These are phyloP conservation scores for Gastracanthus pulcherrimus DNA, from an alignment of 2,888 invertebrate species.

Conservation along the genomic window DNA sequence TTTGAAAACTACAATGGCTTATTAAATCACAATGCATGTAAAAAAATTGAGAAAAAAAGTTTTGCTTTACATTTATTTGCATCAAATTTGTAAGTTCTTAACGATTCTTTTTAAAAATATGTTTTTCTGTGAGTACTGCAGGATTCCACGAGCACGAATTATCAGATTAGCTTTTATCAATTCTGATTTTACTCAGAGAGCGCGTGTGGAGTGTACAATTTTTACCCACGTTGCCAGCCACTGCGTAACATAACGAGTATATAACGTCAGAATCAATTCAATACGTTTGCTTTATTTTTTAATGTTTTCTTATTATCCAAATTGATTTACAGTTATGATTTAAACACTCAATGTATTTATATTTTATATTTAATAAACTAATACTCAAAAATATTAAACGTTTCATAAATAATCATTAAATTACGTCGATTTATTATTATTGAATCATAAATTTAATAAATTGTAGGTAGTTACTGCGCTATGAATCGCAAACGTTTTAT, in stretches of 20 bases:
- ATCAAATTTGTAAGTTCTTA: neutral
- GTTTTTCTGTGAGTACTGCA: conserved; percentile 35
- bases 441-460: too few species aligned
- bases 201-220: neutral
- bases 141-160: conserved; percentile 37
- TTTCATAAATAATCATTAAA: too few species aligned
- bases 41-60: neutral
- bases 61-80: neutral
- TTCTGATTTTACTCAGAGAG: conserved; percentile 26
- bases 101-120: neutral
- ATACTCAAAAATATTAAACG: too few species aligned
- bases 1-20: neutral
- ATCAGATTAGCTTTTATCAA: conserved; percentile 51
- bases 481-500: too few species aligned
- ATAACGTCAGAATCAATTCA: neutral
- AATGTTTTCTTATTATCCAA: too few species aligned
- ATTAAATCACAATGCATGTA: neutral
- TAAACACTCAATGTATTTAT: too few species aligned
- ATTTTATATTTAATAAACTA: too few species aligned
- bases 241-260: neutral
- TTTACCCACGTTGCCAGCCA: conserved; percentile 2
- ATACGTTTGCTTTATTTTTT: too few species aligned
- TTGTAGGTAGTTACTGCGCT: too few species aligned
- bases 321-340: too few species aligned
- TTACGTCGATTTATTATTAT: too few species aligned